Percentiles rank a stretch among this genome's conserved stretches.
Conservation (phyloP, 1,140 invertebrate species). For the Chlorops oryzae region DNA sequence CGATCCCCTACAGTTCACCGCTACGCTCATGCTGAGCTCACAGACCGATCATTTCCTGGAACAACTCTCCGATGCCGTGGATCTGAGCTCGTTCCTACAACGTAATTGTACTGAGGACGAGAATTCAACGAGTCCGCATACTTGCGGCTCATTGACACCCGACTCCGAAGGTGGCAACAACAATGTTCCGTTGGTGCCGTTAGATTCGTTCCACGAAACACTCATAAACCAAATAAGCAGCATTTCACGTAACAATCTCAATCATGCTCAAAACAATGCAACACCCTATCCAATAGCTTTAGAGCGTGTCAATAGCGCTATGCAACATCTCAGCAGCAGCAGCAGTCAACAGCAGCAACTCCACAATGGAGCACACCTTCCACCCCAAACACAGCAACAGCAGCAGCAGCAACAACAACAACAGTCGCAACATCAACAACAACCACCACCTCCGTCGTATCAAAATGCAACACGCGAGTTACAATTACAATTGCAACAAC, state of each 20-base stretch:
- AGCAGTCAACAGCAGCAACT: constrained; percentile 11
- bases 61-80: constrained; percentile 65
- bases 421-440: constrained; percentile 22
- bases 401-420: constrained; percentile 26
- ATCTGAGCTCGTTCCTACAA: constrained; percentile 65
- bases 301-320: too few species aligned
- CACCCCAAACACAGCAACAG: constrained; percentile 9
- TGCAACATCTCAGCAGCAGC: too few species aligned
- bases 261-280: too few species aligned
- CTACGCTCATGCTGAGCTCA: constrained; percentile 69
- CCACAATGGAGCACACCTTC: background rate
- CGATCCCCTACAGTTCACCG: constrained; percentile 74
- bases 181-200: constrained; percentile 23
- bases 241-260: constrained; percentile 37
- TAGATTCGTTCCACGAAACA: constrained; percentile 63
- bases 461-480: constrained; percentile 48
- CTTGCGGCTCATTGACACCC: constrained; percentile 57
- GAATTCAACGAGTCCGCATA: constrained; percentile 43
- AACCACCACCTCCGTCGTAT: constrained; percentile 45
- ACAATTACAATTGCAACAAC: constrained; percentile 53
- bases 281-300: too few species aligned
- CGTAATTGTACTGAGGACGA: constrained; percentile 57
- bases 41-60: constrained; percentile 69
- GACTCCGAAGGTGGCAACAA: constrained; percentile 54
- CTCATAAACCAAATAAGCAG: constrained; percentile 51